These are phyloP conservation scores for Pleuronectes platessa DNA, from an alignment of 2,113 vertebrate genomes.

Conservation along the genomic window DNA sequence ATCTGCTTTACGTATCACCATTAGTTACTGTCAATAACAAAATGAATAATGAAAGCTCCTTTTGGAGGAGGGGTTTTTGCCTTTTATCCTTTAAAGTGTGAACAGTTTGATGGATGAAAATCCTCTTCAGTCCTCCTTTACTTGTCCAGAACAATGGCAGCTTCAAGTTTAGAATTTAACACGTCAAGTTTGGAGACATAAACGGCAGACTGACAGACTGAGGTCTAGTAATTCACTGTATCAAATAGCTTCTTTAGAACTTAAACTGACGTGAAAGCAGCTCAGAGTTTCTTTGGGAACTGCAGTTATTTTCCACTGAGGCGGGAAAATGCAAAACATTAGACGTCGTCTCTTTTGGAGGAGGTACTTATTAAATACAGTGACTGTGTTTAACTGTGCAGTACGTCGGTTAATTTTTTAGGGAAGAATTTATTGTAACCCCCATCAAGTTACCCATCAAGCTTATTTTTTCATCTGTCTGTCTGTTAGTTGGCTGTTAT, in stretches of 20 bases:
- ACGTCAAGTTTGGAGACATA: background rate
- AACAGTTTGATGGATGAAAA: slow-evolving; percentile 6
- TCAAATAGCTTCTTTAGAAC: slow-evolving; percentile 2
- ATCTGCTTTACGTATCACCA: background rate
- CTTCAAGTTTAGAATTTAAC: slow-evolving; percentile 14
- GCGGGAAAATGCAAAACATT: background rate
- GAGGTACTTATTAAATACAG: background rate
- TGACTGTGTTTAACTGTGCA: background rate
- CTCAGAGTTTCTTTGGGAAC: too few relatives aligned
- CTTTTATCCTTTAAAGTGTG: slow-evolving; percentile 1
- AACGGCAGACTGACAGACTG: slow-evolving; percentile 7
- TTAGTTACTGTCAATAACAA: background rate
- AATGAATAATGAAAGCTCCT: too few relatives aligned
- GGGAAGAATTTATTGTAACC: too few relatives aligned
- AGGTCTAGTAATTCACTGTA: slow-evolving; percentile 21
- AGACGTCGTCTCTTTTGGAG: background rate
- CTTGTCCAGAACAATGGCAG: background rate
- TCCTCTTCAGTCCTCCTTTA: background rate
- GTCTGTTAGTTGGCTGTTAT: too few relatives aligned
- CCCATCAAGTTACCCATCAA: too few relatives aligned
- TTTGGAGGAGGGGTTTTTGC: background rate
- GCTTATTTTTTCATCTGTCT: too few relatives aligned
- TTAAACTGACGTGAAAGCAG: too few relatives aligned
- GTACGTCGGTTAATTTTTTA: too few relatives aligned
- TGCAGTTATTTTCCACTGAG: background rate